Conservation (phyloP, 2,113 vertebrate species). For the Sinocyclocheilus anshuiensis region DNA sequence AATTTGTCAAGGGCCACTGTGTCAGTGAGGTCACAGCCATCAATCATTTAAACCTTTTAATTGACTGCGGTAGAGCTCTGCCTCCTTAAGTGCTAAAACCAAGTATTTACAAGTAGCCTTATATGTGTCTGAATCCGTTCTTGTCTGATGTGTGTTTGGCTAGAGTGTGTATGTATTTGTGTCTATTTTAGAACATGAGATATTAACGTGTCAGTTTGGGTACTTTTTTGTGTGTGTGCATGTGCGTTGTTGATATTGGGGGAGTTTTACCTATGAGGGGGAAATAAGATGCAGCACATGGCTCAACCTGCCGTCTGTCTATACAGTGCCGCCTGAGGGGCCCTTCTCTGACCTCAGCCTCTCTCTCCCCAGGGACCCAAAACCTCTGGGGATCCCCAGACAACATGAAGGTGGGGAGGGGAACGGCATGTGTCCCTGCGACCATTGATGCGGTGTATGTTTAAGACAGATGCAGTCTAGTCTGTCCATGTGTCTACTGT, state of each 20-base stretch:
- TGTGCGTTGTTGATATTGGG: slow-evolving; percentile 14
- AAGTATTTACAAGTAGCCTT: neutral
- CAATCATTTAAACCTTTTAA: slow-evolving; percentile 36
- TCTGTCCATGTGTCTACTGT: neutral
- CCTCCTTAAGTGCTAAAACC: slow-evolving; percentile 28
- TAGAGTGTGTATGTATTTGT: neutral
- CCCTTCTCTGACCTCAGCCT: slow-evolving; percentile 35
- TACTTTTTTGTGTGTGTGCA: neutral
- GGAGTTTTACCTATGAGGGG: neutral
- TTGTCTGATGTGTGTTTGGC: neutral
- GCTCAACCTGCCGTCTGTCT: slow-evolving; percentile 42
- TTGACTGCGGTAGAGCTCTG: neutral
- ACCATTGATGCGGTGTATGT: slow-evolving; percentile 9
- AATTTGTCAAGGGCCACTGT: slow-evolving; percentile 18
- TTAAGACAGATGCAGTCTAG: slow-evolving; percentile 46
- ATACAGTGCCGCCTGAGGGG: slow-evolving; percentile 41
- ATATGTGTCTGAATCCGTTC: neutral
- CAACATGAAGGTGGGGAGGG: slow-evolving; percentile 23
- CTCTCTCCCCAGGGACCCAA: slow-evolving; percentile 43
- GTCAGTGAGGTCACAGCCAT: slow-evolving; percentile 31
- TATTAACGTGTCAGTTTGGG: neutral
- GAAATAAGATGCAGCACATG: slow-evolving; percentile 44
- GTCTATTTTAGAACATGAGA: neutral
- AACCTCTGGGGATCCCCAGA: slow-evolving; percentile 44
- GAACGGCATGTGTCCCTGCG: slow-evolving; percentile 45